phyloP scores from a whole-genome alignment of 23 tunicate genomes.

The Styela clava region DNA sequence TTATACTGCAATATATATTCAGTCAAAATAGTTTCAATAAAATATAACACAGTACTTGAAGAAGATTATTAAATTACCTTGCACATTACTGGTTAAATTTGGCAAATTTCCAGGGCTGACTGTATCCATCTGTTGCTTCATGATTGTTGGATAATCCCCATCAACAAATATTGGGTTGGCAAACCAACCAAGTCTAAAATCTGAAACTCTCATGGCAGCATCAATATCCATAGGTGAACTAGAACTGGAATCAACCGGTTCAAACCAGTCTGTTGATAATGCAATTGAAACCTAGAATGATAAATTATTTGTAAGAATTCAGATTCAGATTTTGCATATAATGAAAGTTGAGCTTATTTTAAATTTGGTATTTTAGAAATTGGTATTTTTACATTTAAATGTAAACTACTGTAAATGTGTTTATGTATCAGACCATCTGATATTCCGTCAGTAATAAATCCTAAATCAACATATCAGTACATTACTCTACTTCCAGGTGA shows the following conservation, averaged over 20 bases:
- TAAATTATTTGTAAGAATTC: background rate
- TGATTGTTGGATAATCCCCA: constrained; percentile 77
- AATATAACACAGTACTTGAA: too few relatives aligned
- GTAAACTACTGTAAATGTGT: too few relatives aligned
- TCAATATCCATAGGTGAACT: constrained; percentile 38
- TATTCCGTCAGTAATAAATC: too few relatives aligned
- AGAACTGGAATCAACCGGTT: constrained; percentile 43
- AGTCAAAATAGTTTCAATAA: too few relatives aligned
- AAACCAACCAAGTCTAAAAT: constrained; percentile 91
- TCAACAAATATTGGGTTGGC: constrained; percentile 79
- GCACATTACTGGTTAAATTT: background rate
- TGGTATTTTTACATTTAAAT: background rate
- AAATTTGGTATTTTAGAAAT: background rate
- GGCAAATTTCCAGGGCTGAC: background rate
- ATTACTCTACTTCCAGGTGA: too few relatives aligned
- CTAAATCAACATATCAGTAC: too few relatives aligned
- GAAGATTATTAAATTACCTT: too few relatives aligned
- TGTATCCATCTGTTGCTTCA: constrained; percentile 20
- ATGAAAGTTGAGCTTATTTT: background rate
- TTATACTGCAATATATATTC: too few relatives aligned
- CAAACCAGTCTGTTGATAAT: constrained; percentile 81
- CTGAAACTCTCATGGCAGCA: constrained; percentile 63
- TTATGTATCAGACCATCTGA: too few relatives aligned
- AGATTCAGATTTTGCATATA: background rate
- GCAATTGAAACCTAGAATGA: constrained; percentile 73